Percentiles rank a stretch among this genome's conserved stretches.
Evolutionary conservation across 2,797 vertebrate genomes (phyloP).

Genomic region (Varecia variegata): DNA sequence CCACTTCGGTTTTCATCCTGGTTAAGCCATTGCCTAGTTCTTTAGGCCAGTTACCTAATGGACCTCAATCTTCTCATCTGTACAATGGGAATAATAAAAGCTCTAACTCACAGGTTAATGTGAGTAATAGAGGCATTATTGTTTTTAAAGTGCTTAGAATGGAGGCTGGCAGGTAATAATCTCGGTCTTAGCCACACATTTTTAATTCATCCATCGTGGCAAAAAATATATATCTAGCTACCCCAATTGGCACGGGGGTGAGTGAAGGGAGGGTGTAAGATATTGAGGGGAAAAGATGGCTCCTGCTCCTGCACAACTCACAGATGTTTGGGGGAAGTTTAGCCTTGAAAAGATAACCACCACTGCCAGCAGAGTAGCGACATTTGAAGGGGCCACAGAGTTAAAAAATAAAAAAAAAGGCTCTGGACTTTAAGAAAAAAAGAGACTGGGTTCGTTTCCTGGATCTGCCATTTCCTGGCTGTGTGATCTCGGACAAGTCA

Average conservation of each 20-base stretch:
- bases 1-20: not conserved
- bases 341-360: not conserved
- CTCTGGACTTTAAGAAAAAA: not conserved
- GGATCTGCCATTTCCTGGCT: not conserved
- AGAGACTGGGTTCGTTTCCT: not conserved
- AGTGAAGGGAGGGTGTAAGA: not conserved
- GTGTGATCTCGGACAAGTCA: not conserved
- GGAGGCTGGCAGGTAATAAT: not conserved
- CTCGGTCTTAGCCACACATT: not conserved
- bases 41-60: not conserved
- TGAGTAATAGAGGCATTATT: not conserved
- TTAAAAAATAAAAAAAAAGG: not conserved
- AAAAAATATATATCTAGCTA: not conserved
- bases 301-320: rapidly evolving
- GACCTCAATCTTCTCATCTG: not conserved
- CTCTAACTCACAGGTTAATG: not conserved
- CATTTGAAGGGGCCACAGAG: not conserved
- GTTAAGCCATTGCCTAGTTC: not conserved
- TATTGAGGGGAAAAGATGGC: not conserved
- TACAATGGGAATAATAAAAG: not conserved
- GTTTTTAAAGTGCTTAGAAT: not conserved
- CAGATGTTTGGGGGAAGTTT: not conserved
- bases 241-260: rapidly evolving
- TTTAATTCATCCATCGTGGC: not conserved
- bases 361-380: not conserved